Base-by-base conservation (phyloP, 53 echinoderm and acorn worm species). In the Holothuria leucospilota region DNA sequence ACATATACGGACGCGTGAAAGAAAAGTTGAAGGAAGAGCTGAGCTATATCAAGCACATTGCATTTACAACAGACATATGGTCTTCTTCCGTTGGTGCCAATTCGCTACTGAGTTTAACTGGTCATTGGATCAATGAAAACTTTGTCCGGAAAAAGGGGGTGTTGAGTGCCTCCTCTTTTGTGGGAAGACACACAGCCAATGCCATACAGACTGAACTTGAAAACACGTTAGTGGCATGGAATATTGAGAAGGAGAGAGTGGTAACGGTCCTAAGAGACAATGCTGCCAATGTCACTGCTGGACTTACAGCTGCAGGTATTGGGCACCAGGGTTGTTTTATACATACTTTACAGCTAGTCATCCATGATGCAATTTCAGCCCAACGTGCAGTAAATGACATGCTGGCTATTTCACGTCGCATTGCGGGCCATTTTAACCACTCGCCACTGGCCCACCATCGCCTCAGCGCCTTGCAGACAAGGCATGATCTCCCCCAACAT, bases 41-140 rank as follows among this genome's bases (percentile, higher is more conserved):
- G 29, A 49, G 7, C 14, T n/a, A 40, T 26, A 41, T 68, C 16
- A 39, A 75, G 11, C 26, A 77, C 34, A 87, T 79, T 51, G 66
- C 65, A 21, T 58, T 79, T 2, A 87, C 79, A 29, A 87, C 86
- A 20, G 81, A 87, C 66, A 87, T 87, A 21, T 87, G 81, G 81
- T 79, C 81, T 18, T 64, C 80, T 14, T 25, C 24, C 1, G 64
- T 34, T 6, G 72, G 86, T 6, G 24, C 75, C 8, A 59, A 86
- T 62, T 86, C 86, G 2, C 39, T 86, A 38, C 62, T 86, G 77
- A 60, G 62, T 38, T 39, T 86, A 4, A 86, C 86, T 9, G 86
- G 65, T 6, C 77, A 86, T 62, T 86, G 86, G 77, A 86, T 86
- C 8, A 39, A 15, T 25, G 34, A 72, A 13, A 51, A 77, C 27